phyloP scores from a whole-genome alignment of 2,113 vertebrate genomes.

The Plecotus auritus region DNA sequence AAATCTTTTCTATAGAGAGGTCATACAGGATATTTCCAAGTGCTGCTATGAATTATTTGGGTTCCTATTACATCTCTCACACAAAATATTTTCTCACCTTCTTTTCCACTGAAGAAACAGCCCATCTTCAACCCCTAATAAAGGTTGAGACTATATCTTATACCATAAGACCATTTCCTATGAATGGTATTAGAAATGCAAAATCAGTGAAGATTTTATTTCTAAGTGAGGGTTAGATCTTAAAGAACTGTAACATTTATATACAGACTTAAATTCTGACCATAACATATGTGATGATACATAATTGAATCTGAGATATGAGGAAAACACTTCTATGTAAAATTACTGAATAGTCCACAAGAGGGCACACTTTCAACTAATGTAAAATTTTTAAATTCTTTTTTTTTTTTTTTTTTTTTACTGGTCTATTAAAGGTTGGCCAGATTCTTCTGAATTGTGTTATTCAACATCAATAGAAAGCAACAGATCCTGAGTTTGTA shows the following conservation, averaged over 20 bases:
- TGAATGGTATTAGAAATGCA: not conserved
- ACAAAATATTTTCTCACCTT: not conserved
- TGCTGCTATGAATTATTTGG: not conserved
- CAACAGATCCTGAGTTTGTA: not conserved
- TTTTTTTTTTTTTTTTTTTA: not conserved
- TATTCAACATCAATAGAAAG: conserved; percentile 26
- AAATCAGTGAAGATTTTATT: not conserved
- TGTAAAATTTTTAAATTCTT: not conserved
- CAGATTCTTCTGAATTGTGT: not conserved
- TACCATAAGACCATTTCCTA: not conserved
- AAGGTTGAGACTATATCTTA: not conserved
- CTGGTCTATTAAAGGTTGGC: not conserved
- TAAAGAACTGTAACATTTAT: conserved; percentile 21
- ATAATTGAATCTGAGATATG: conserved; percentile 1
- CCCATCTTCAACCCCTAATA: not conserved
- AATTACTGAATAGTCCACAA: conserved; percentile 55
- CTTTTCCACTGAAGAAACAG: not conserved
- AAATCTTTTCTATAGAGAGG: not conserved
- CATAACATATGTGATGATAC: not conserved
- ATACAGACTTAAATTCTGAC: not conserved
- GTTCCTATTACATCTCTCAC: not conserved
- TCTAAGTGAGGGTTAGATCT: conserved; percentile 26
- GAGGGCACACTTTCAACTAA: conserved; percentile 67
- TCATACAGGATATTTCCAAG: not conserved
- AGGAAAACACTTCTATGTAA: conserved; percentile 24